phyloP scores from a whole-genome alignment of 1,140 invertebrate species.

The Daktulosphaira vitifoliae region DNA sequence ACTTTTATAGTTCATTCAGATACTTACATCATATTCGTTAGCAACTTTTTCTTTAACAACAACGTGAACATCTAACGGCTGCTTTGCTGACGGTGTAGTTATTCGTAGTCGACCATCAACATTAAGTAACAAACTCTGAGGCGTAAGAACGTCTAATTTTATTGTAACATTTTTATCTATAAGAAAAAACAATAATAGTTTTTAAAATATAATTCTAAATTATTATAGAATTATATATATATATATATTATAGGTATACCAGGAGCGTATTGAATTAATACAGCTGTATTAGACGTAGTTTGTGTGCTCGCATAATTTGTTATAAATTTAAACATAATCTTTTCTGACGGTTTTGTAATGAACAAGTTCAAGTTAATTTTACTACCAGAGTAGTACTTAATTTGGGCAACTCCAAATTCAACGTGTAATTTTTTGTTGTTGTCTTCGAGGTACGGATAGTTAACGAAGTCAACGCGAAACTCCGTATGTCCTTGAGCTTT shows the following conservation, averaged over 20 bases:
- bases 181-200: constrained; percentile 36
- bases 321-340: constrained; percentile 46
- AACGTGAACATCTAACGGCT: constrained; percentile 49
- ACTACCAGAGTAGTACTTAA: constrained; percentile 45
- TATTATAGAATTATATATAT: too few species aligned
- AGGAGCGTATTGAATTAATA: constrained; percentile 3
- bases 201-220: too few species aligned
- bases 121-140: constrained; percentile 48
- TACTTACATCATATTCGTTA: constrained; percentile 51
- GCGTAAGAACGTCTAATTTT: constrained; percentile 47
- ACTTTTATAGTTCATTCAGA: not conserved
- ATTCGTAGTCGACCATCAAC: constrained; percentile 53
- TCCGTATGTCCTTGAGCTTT: constrained; percentile 50
- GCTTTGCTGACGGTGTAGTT: constrained; percentile 52
- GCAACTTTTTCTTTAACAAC: constrained; percentile 50
- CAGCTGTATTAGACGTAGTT: constrained; percentile 4
- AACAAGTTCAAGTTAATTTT: constrained; percentile 45
- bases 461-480: constrained; percentile 47
- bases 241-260: not conserved
- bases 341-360: constrained; percentile 46
- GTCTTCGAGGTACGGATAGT: constrained; percentile 44
- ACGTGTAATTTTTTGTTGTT: constrained; percentile 50
- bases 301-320: constrained; percentile 18
- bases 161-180: constrained; percentile 53
- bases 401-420: constrained; percentile 49